Evolutionary conservation across 2,888 invertebrate genomes (phyloP), one percentile per base, ranked within the genome.

Genomic region (Taphrorychus bicolor): DNA sequence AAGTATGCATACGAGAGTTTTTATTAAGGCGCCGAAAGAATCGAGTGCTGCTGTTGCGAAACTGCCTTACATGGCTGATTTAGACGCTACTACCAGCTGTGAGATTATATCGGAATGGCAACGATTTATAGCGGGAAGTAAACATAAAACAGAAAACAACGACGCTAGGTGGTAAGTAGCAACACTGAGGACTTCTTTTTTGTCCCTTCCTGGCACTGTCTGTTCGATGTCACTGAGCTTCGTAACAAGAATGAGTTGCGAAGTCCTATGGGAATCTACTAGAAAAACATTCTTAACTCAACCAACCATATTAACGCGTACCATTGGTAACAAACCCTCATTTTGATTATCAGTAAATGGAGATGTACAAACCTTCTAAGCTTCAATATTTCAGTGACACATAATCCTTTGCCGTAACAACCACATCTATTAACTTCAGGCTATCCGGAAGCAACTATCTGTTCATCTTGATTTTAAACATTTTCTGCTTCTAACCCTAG

Each of bases 1-100:
- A 58, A 53, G 59, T 59, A 54, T 57, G 62, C 66, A 49, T 69
- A 61, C 61, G 69, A 61, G 69, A 52, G 54, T 42, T 58, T 60
- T 69, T 22, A 14, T 41, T 51, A 58, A 14, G 24, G 32, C 11
- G 48, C n/a, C 45, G 41, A 21, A 41, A 23, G 14, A 19, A 19
- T 22, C 5, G 42, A 61, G 21, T 45, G 45, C 17, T 45, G 45
- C 45, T 45, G 45, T 45, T 45, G 45, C 45, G 16, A 45, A 45
- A 45, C 45, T 16, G 45, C 45, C 32, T 32, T 32, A 32, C 32
- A 32, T 32, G 32, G 32, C 32, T 32, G 32, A 32, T 32, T 32
- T 32, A 32, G 32, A 32, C 32, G 32, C 32, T 32, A 32, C 32
- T 32, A 32, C 32, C 32, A 32, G 32, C 32, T 32, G 32, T 32